Evolutionary conservation across 2,113 vertebrate species (phyloP).

Genomic region (Taxidea taxus): DNA sequence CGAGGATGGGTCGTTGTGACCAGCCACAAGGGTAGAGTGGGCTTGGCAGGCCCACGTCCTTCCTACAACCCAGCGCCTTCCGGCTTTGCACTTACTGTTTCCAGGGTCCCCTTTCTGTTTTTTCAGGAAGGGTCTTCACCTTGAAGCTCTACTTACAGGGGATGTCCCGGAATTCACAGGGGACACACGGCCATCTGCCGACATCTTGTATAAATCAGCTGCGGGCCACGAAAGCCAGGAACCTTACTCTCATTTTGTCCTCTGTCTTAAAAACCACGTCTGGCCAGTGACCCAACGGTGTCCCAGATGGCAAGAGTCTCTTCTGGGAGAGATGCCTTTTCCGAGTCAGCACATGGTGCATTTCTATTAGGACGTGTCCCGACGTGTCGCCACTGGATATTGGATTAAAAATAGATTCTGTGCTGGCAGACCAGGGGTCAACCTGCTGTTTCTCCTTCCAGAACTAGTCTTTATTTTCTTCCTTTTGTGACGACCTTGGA

Average conservation of each 20-base stretch:
- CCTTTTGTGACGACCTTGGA: neutral
- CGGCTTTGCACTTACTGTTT: neutral
- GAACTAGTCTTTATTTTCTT: neutral
- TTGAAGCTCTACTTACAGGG: neutral
- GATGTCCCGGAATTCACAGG: neutral
- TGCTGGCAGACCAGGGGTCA: neutral
- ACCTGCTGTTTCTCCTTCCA: neutral
- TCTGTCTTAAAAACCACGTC: neutral
- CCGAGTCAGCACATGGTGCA: neutral
- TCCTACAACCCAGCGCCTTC: neutral
- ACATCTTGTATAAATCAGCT: no score
- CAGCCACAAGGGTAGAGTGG: neutral
- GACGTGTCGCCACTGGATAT: neutral
- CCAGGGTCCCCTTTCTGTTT: neutral
- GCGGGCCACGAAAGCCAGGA: neutral
- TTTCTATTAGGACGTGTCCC: neutral
- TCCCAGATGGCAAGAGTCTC: neutral
- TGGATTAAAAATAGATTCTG: neutral
- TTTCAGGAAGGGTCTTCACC: neutral
- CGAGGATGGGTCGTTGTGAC: no score
- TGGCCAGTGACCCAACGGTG: neutral
- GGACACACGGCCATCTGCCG: fast-evolving
- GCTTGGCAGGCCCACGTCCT: neutral
- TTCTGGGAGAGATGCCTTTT: neutral
- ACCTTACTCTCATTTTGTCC: neutral